Base-by-base conservation (phyloP, 1,140 invertebrate genomes). In the Maniola jurtina region DNA sequence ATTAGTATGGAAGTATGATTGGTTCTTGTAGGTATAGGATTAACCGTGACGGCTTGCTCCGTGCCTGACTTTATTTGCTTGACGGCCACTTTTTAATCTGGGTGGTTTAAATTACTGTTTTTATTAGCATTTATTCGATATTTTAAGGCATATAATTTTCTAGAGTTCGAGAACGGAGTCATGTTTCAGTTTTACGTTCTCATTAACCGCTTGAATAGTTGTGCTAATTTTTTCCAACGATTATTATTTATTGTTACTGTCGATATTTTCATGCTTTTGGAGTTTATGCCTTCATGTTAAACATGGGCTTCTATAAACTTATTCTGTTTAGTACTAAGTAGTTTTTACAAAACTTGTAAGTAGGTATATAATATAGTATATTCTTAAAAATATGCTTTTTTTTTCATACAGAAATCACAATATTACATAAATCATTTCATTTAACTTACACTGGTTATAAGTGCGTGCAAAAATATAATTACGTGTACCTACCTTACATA, bases 201-300 rank as follows among this genome's bases (percentile, higher is more conserved):
- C 77, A 86, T 89, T 88, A 85, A 77, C 74, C 83, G 87, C 70
- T 88, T 86, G 80, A 88, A 70, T 89, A 84, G 87, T 79, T 86
- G 81, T 79, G 85, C 83, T 86, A 79, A 83, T 85, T 87, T 89
- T 89, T 88, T 88, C 5, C 69, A 72, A 81, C 75, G 75, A 79
- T 81, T 82, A 79, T 84, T 78, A 77, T 52, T 79, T 75, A 76
- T 15, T 13, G n/a, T 15, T 13, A 38, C 10, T 6, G 38, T 38
- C 11, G 42, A 45, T 45, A 81, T 81, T 83, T 86, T 86, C 79
- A 84, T 84, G 83, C 73, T 75, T 72, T 75, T 77, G 75, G 58
- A 70, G 76, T 81, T 84, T 73, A 81, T 81, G 80, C 10, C 11
- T 47, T 47, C 6, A 47, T 47, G 5, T 50, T 9, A 6, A 11